Evolutionary conservation across 2,888 invertebrate genomes (phyloP), one percentile per base, ranked within the genome.

Genomic region (Sinodicranocentrus sp.): DNA sequence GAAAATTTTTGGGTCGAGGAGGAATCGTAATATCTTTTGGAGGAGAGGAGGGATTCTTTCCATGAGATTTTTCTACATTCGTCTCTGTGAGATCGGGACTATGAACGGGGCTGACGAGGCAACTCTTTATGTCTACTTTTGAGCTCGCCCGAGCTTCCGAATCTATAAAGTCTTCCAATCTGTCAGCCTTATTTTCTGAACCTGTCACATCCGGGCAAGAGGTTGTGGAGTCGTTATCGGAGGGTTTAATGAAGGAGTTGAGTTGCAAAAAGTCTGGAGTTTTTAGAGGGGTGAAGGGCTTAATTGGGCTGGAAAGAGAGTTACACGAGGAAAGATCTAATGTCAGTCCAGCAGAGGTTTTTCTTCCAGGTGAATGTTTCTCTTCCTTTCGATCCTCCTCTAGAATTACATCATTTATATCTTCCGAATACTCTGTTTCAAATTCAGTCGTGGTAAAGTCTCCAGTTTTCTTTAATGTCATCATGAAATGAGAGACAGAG

Each of bases 1-100:
- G 84, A 19, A 75, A 79, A 52, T 84, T 84, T 21, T 79, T 79
- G 1, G 84, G 84, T 48, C 79, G 25, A 0, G 79, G 84, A 23
- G 70, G 76, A 26, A 82, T 72, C 33, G 25, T 6, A 2, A 80
- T 65, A 26, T 82, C 82, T 21, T 67, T 67, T 21, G 82, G 13
- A 5, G 82, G 68, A n/a, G 75, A 76, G n/a, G 73, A 54, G 17
- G n/a, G 10, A 2, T 15, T 48, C 26, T 48, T 68, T n/a, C 39
- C 63, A 8, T 5, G 13, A 2, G 48, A n/a, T n/a, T 48, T 48
- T 10, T 61, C 68, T 21, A 72, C 52, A 65, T 39, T 28, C 21
- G 80, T 80, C 17, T 80, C 73, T 15, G 80, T 80, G 59, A 80
- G 73, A 73, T 80, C 80, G 17, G 73, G 57, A 25, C 72, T 73